phyloP scores from a whole-genome alignment of 2,797 vertebrate species.

The Dermochelys coriacea region DNA sequence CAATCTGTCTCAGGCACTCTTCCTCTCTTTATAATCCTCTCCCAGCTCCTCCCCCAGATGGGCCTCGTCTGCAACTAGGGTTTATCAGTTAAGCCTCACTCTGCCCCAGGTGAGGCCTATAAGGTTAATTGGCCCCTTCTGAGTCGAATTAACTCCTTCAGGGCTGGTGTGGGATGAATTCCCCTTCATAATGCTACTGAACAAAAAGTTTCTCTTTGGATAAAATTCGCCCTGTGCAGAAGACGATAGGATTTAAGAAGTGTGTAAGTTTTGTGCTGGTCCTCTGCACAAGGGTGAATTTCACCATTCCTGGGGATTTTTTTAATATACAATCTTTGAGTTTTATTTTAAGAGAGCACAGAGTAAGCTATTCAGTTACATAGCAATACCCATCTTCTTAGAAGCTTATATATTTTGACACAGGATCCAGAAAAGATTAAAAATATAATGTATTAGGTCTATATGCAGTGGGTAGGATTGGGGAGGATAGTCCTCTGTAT shows the following conservation, averaged over 20 bases:
- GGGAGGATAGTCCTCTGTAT: rapidly evolving
- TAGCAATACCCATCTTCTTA: neutral
- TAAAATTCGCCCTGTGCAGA: neutral
- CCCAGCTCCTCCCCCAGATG: neutral
- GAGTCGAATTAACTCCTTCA: neutral
- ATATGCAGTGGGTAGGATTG: neutral
- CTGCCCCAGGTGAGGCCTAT: neutral
- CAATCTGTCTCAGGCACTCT: neutral
- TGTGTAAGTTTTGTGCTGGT: neutral
- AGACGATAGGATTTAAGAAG: neutral
- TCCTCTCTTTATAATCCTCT: neutral
- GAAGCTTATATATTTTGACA: neutral
- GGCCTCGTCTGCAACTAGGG: neutral
- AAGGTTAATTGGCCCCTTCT: neutral
- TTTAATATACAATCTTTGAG: neutral
- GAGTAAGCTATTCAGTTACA: neutral
- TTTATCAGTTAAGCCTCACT: neutral
- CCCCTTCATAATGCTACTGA: neutral
- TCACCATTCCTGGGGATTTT: neutral
- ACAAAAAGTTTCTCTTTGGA: neutral
- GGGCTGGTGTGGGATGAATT: neutral
- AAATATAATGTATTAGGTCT: neutral
- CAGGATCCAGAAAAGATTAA: neutral
- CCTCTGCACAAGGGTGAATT: neutral
- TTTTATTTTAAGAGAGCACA: neutral